Evolutionary conservation across 2,888 invertebrate species (phyloP).

Genomic region (Apodemia arnacis): DNA sequence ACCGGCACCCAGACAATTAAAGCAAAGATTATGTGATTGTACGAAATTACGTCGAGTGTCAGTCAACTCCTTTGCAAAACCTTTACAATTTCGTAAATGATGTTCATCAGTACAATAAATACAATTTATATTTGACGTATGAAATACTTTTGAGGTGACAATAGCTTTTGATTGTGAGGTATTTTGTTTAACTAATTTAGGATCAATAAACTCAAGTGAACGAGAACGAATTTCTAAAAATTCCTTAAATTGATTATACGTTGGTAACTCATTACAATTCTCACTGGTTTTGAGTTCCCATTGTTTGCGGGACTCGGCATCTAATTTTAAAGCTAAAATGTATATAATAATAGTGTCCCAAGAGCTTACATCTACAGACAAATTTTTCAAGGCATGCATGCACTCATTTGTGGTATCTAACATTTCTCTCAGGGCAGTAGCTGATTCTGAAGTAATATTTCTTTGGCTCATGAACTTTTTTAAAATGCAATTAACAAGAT

Average conservation of each 20-base stretch:
- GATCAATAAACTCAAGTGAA: constrained; percentile 45
- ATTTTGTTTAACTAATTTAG: constrained; percentile 3
- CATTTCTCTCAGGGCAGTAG: constrained; percentile 58
- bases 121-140: not conserved
- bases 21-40: constrained; percentile 69
- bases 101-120: constrained; percentile 53
- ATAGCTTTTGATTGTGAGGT: not conserved
- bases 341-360: constrained; percentile 53
- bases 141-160: not conserved
- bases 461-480: constrained; percentile 55
- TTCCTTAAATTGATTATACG: constrained; percentile 33
- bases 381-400: constrained; percentile 53
- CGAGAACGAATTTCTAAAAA: constrained; percentile 42
- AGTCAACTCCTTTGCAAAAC: constrained; percentile 61
- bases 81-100: constrained; percentile 74
- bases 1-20: constrained; percentile 75
- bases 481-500: constrained; percentile 59
- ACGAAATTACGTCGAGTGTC: constrained; percentile 57
- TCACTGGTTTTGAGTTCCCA: constrained; percentile 47
- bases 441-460: constrained; percentile 48
- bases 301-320: constrained; percentile 48
- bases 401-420: constrained; percentile 73
- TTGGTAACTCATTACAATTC: constrained; percentile 30
- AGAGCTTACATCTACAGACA: constrained; percentile 35
- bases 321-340: constrained; percentile 44